Conservation (phyloP, 2,113 vertebrate species). For the Osmerus eperlanus region DNA sequence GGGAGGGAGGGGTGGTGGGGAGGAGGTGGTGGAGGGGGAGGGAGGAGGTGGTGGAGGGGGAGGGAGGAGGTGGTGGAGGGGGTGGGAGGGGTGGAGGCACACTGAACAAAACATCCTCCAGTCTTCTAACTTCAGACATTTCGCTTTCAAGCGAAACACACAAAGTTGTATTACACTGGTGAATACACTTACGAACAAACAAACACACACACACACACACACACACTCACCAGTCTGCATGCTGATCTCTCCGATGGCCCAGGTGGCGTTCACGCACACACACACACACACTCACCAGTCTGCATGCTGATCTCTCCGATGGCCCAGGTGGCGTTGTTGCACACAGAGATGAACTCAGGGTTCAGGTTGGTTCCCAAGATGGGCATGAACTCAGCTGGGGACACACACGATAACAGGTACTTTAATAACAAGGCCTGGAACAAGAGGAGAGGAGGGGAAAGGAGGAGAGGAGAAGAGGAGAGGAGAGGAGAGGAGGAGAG, state of each 20-base stretch:
- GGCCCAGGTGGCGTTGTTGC: constrained; percentile 91
- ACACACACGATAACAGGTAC: not conserved
- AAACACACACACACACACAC: not conserved
- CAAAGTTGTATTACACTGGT: too few species aligned
- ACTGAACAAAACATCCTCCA: not conserved
- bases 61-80: not conserved
- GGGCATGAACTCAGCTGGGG: constrained; percentile 92
- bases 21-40: too few species aligned
- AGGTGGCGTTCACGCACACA: constrained; percentile 75
- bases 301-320: constrained; percentile 93
- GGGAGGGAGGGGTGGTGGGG: too few species aligned
- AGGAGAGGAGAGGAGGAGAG: not conserved
- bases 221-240: constrained; percentile 85
- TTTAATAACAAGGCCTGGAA: too few species aligned
- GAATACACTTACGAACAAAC: not conserved
- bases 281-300: constrained; percentile 73
- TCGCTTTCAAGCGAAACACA: too few species aligned
- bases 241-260: constrained; percentile 91
- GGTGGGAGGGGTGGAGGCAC: not conserved
- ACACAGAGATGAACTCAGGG: constrained; percentile 93
- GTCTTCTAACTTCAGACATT: too few species aligned
- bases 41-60: too few species aligned
- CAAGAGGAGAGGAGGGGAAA: not conserved
- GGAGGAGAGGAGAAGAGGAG: not conserved
- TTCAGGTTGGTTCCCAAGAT: constrained; percentile 94